Evolutionary conservation across 2,888 invertebrate genomes (phyloP).

Genomic region (Lycophotia porphyrea): DNA sequence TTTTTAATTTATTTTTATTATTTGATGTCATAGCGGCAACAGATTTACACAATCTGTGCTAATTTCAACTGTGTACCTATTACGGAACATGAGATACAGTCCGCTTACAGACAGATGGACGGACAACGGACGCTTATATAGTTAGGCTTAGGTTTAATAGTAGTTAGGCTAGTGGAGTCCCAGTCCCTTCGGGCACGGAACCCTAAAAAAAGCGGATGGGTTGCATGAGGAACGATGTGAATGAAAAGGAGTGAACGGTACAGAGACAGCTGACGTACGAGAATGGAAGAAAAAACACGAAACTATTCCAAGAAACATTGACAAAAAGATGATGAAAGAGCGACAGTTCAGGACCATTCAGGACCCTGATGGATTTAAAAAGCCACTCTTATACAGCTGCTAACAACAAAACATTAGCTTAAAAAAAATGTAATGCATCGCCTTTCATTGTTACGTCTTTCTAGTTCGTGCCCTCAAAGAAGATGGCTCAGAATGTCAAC

Average conservation of each 20-base stretch:
- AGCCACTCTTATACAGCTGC: background rate
- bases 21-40: no score
- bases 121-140: no score
- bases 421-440: background rate
- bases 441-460: constrained; percentile 35
- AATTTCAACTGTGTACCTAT: no score
- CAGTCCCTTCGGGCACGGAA: no score
- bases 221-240: background rate
- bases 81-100: no score
- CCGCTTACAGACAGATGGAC: no score
- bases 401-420: background rate
- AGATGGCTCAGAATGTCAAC: constrained; percentile 92
- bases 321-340: background rate
- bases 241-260: background rate
- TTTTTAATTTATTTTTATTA: no score
- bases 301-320: background rate
- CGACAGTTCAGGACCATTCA: background rate
- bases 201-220: background rate
- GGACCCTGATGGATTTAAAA: background rate
- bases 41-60: no score
- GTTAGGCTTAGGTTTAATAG: no score
- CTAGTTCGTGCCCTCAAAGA: constrained; percentile 82
- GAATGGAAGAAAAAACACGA: background rate
- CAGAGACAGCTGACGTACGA: background rate
- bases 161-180: no score